Conservation (phyloP, 2,797 vertebrate genomes). For the Gymnopithys bicolor region DNA sequence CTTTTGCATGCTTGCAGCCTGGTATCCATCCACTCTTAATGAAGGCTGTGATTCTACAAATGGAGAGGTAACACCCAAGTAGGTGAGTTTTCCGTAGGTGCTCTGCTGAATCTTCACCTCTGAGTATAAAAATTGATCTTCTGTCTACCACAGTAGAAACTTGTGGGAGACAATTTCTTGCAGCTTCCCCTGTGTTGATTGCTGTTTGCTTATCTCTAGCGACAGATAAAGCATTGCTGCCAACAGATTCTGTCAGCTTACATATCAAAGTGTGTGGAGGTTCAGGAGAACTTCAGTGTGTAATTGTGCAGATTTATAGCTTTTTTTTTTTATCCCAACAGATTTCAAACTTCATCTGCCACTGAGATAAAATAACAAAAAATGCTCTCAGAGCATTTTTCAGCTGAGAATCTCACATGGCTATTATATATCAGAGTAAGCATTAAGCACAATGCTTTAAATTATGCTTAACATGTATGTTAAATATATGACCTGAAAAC, state of each 20-base stretch:
- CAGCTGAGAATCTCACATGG: not conserved
- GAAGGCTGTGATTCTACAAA: slow-evolving; percentile 24
- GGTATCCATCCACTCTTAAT: slow-evolving; percentile 19
- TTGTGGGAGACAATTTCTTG: slow-evolving; percentile 69
- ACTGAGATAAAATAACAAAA: slow-evolving; percentile 5
- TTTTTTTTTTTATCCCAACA: not conserved
- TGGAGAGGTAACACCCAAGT: slow-evolving; percentile 37
- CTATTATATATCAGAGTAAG: not conserved
- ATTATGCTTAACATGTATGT: not conserved
- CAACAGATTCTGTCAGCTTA: slow-evolving; percentile 68
- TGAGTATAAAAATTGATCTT: slow-evolving; percentile 71
- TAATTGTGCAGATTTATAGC: slow-evolving; percentile 39
- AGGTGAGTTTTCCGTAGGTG: slow-evolving; percentile 54
- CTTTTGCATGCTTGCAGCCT: not conserved
- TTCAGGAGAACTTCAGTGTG: slow-evolving; percentile 46
- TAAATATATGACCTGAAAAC: not conserved
- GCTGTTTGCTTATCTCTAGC: slow-evolving; percentile 67
- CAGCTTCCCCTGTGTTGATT: slow-evolving; percentile 71
- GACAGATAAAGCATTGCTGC: slow-evolving; percentile 63
- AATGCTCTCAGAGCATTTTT: slow-evolving; percentile 24
- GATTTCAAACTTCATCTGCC: slow-evolving; percentile 43
- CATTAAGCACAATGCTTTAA: not conserved
- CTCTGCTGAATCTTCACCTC: slow-evolving; percentile 62
- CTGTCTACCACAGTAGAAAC: slow-evolving; percentile 58
- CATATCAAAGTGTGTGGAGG: slow-evolving; percentile 38